Percentiles rank a stretch among this genome's conserved stretches.
These are phyloP conservation scores for Mustelus asterias DNA, from an alignment of 2,113 vertebrate genomes.

Conservation along the genomic window DNA sequence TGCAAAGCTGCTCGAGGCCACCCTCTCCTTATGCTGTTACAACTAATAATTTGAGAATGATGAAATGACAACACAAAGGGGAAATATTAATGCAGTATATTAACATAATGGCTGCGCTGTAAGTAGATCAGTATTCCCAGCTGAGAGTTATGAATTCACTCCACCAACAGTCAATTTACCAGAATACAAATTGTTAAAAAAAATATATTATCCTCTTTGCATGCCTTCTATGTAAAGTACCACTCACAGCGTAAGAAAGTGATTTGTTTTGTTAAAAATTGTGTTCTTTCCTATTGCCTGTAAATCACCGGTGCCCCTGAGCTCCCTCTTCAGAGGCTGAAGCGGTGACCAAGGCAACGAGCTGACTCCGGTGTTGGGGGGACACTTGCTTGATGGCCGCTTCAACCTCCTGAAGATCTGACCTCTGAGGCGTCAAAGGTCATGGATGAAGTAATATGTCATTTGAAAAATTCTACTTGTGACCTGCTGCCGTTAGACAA, in stretches of 20 bases:
- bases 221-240: constrained; percentile 15
- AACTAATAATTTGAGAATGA: constrained; percentile 24
- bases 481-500: background rate
- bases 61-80: constrained; percentile 30
- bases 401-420: constrained; percentile 21
- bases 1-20: background rate
- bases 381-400: background rate
- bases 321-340: constrained; percentile 11
- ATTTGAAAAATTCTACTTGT: constrained; percentile 1
- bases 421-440: background rate
- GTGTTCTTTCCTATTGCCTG: constrained; percentile 7
- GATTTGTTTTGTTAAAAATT: constrained; percentile 23
- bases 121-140: constrained; percentile 30
- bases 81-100: constrained; percentile 33
- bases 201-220: background rate
- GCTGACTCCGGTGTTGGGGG: background rate
- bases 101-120: background rate
- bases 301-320: background rate
- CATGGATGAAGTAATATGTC: constrained; percentile 1
- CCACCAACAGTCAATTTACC: background rate
- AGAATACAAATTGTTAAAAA: constrained; percentile 29
- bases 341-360: background rate
- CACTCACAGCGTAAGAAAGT: background rate
- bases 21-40: background rate
- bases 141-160: constrained; percentile 25